Evolutionary conservation across 2,888 invertebrate species (phyloP).

Genomic region (Heliconius ismenius): DNA sequence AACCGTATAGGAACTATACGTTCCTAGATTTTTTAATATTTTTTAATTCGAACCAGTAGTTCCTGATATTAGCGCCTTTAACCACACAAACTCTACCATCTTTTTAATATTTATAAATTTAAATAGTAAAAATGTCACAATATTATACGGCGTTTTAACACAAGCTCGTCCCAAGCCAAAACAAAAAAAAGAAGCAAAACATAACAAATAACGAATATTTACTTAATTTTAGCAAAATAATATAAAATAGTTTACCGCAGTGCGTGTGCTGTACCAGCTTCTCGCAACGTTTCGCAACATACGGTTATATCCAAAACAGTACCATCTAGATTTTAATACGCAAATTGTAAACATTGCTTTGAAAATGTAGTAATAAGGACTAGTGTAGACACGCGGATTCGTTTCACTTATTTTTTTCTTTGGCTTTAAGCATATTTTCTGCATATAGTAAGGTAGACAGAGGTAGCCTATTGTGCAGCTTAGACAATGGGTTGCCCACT

Average conservation of each 20-base stretch:
- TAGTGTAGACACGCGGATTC: background rate
- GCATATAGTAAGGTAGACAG: background rate
- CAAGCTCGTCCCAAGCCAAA: too few species aligned
- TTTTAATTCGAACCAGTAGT: too few species aligned
- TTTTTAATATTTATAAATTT: too few species aligned
- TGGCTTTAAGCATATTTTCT: background rate
- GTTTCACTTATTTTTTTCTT: background rate
- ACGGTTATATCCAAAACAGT: conserved; percentile 34
- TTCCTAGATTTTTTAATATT: too few species aligned
- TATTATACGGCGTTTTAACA: too few species aligned
- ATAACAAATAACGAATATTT: too few species aligned
- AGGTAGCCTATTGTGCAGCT: background rate
- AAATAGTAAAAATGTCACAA: too few species aligned
- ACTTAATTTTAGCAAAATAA: background rate
- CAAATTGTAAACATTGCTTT: conserved; percentile 28
- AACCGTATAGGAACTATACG: too few species aligned
- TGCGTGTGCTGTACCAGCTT: conserved; percentile 27
- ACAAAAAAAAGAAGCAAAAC: too few species aligned
- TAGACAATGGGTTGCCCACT: background rate
- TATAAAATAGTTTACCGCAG: conserved; percentile 13
- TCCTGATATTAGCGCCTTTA: too few species aligned
- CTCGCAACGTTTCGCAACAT: conserved; percentile 34
- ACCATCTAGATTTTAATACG: conserved; percentile 35
- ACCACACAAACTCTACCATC: too few species aligned
- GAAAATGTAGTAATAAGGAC: background rate